These are phyloP conservation scores for Morelia viridis DNA, from an alignment of 2,797 vertebrate genomes.

Conservation along the genomic window DNA sequence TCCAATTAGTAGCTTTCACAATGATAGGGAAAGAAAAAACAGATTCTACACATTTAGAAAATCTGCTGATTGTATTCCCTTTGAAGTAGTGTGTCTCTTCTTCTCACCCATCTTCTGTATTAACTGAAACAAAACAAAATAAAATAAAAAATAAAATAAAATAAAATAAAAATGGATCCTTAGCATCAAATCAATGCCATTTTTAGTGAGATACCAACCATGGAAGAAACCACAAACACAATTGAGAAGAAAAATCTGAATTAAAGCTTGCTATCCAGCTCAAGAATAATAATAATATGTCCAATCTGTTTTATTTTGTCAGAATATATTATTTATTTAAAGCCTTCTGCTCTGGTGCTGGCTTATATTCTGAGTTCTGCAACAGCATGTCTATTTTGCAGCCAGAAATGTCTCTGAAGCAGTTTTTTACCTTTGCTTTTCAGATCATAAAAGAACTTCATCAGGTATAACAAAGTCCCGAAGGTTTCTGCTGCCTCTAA, in stretches of 20 bases:
- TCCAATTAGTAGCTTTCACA: not conserved
- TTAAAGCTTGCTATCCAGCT: not conserved
- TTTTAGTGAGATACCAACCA: slow-evolving; percentile 12
- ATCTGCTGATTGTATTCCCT: not conserved
- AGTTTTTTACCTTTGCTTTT: slow-evolving; percentile 39
- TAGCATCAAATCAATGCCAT: not conserved
- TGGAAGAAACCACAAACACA: not conserved
- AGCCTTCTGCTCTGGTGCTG: slow-evolving; percentile 48
- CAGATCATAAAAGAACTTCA: slow-evolving; percentile 39
- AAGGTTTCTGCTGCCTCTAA: slow-evolving; percentile 23
- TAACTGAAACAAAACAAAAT: slow-evolving; percentile 21
- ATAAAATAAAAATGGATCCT: not conserved
- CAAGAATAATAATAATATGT: not conserved
- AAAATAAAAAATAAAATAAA: not conserved
- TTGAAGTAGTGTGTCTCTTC: not conserved
- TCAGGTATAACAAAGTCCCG: slow-evolving; percentile 49
- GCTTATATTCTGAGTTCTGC: not conserved
- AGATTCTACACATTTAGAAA: not conserved
- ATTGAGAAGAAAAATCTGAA: not conserved
- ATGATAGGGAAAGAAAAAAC: no score
- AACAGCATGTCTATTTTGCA: slow-evolving; percentile 50
- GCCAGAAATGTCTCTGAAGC: slow-evolving; percentile 51
- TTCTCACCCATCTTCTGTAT: not conserved
- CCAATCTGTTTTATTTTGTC: slow-evolving; percentile 42
- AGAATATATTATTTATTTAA: slow-evolving; percentile 39